These are phyloP conservation scores for Illadopsis cleaveri DNA, from an alignment of 2,113 vertebrate genomes.

Conservation along the genomic window DNA sequence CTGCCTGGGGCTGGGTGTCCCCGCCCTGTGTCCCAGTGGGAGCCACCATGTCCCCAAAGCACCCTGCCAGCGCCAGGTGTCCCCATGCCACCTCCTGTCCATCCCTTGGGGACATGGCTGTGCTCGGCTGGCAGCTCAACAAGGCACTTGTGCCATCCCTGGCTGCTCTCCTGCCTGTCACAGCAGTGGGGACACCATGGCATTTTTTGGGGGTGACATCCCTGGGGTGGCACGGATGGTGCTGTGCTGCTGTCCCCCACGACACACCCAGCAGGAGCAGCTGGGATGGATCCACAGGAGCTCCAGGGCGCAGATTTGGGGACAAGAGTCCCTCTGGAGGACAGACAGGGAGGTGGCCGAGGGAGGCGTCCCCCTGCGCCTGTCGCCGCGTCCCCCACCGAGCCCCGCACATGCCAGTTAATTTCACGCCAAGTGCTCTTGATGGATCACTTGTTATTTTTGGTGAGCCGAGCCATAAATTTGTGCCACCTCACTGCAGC, in stretches of 20 bases:
- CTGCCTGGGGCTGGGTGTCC: neutral
- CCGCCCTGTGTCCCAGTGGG: rapidly evolving
- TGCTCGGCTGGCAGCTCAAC: neutral
- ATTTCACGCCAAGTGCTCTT: slow-evolving; percentile 81
- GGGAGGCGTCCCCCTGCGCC: neutral
- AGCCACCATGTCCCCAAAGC: neutral
- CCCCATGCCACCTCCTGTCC: neutral
- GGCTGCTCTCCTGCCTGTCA: neutral
- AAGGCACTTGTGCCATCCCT: rapidly evolving
- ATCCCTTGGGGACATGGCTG: rapidly evolving
- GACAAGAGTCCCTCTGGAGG: neutral
- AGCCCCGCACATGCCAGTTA: slow-evolving; percentile 70
- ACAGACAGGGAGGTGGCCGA: neutral
- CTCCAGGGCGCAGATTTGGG: rapidly evolving
- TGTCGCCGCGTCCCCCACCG: neutral
- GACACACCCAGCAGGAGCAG: neutral
- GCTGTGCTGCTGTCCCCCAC: rapidly evolving
- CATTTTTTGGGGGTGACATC: rapidly evolving
- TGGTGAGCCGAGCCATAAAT: slow-evolving; percentile 81
- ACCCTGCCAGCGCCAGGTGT: neutral
- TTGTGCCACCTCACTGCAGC: slow-evolving; percentile 78
- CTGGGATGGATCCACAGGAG: rapidly evolving
- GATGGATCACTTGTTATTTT: slow-evolving; percentile 84
- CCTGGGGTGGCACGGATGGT: rapidly evolving
- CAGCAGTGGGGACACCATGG: rapidly evolving